Evolutionary conservation across 2,888 invertebrate species (phyloP), one percentile per base, ranked within the genome.

Genomic region (Beris morrisii): DNA sequence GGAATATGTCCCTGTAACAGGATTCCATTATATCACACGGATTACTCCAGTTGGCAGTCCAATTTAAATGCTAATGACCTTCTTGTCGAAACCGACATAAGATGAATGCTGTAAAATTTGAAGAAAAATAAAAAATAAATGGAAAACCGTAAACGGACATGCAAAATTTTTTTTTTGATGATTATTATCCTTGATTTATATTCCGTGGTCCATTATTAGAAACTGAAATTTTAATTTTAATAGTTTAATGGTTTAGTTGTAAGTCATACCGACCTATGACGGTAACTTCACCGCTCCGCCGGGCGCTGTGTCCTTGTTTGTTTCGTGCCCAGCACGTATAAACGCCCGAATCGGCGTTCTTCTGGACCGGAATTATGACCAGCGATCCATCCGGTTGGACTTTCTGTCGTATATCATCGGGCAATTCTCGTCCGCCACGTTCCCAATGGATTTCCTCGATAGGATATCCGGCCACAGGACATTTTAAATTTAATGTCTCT

Each of bases 391-490:
- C 90, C 6, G 84, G 78, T 67, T 88, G 83, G 43, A 90, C 88
- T 75, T 88, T 88, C 76, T 92, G 92, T 6, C 92, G 84, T 73
- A 91, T 85, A 77, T 90, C 91, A 74, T 89, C 88, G n/a, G 91
- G 92, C 67, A 92, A 81, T 75, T 88, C 88, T 48, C 87, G 83
- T 22, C 88, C 88, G 59, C 86, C 85, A 73, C 89, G 85, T 77
- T 89, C 90, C 92, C 92, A 92, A 69, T 88, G 87, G 74, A 92
- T 88, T 74, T 89, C 87, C 74, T 90, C 88, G 70, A 92, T 89
- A 30, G 92, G 92, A 80, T 89, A 91, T 28, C 92, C 92, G 22
- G 91, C 90, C 32, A 91, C 92, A 22, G 91, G 91, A 80, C 92
- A 92, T 78, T 89, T 88, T 67, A 92, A 82, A 64, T 86, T 85